Evolutionary conservation across 2,113 vertebrate species (phyloP), one percentile per base, ranked within the genome.

Genomic region (Eleginops maclovinus): DNA sequence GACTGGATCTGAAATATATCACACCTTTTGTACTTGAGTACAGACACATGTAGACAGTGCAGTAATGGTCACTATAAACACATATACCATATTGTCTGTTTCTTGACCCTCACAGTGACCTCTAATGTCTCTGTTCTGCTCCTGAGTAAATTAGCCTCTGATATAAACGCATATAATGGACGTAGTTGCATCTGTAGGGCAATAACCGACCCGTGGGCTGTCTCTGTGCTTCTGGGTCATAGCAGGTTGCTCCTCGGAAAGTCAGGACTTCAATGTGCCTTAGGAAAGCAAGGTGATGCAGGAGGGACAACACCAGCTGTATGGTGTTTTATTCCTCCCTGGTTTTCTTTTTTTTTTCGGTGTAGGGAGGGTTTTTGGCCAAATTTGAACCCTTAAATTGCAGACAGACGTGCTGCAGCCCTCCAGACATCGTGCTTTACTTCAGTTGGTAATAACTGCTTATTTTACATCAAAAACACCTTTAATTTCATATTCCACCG

Each of bases 261-360:
- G 83, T 83, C 80, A 69, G 75, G 76, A 82, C 65, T 80, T 88
- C 92, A 87, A 84, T 90, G 97, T 98, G 97, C 97, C 97, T 99
- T 99, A 98, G 92, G 95, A 94, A 91, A 94, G 94, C 88, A 89
- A 94, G 47, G 88, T 84, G 92, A 91, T 95, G 94, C 94, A 96
- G 79, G 60, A 93, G 92, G 69, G 93, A 90, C 75, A 92, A 90
- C 93, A 64, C 89, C 86, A 89, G 89, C 79, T 63, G 7, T 47
- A 0, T 59, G 87, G 79, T 82, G 85, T 79, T 84, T 77, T 14
- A 22, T 75, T 74, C 79, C 53, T 62, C 31, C 19, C 54, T 28
- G 19, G 15, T 58, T 31, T n/a, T 43, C 64, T 49, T 43, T 43
- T 72, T 9, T 41, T 46, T 36, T 36, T 8, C 61, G 28, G 17